phyloP scores from a whole-genome alignment of 2,797 vertebrate species.

The Oreonectes daqikongensis region DNA sequence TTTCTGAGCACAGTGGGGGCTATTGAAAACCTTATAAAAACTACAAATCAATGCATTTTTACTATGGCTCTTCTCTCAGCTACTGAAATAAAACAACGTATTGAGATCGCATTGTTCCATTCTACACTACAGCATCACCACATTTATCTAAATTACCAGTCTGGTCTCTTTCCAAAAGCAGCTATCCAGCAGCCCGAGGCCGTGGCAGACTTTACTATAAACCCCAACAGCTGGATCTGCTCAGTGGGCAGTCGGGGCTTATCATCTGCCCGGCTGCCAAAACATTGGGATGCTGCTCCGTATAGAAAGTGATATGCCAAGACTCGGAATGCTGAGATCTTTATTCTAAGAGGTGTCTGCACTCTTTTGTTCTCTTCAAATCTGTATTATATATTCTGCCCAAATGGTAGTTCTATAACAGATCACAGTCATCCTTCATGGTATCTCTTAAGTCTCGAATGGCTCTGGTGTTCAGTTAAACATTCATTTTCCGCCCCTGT shows the following conservation, averaged over 20 bases:
- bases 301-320: conserved; percentile 56
- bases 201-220: conserved; percentile 41
- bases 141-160: conserved; percentile 36
- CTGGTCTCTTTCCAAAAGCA: conserved; percentile 41
- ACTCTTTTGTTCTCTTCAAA: neutral
- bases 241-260: conserved; percentile 57
- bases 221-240: conserved; percentile 63
- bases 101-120: conserved; percentile 30
- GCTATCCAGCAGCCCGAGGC: conserved; percentile 35
- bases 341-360: neutral
- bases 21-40: too few species aligned
- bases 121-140: conserved; percentile 49
- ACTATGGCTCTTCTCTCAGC: neutral
- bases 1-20: neutral
- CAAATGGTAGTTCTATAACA: too few species aligned
- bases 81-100: conserved; percentile 5
- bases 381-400: too few species aligned
- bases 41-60: too few species aligned
- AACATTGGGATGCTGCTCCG: conserved; percentile 25
- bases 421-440: neutral
- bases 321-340: conserved; percentile 5
- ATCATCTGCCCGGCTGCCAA: conserved; percentile 53
- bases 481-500: conserved; percentile 21
- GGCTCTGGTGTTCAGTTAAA: neutral
- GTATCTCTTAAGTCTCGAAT: neutral